Conservation (phyloP, 2,888 invertebrate genomes). For the Allygus modestus region DNA sequence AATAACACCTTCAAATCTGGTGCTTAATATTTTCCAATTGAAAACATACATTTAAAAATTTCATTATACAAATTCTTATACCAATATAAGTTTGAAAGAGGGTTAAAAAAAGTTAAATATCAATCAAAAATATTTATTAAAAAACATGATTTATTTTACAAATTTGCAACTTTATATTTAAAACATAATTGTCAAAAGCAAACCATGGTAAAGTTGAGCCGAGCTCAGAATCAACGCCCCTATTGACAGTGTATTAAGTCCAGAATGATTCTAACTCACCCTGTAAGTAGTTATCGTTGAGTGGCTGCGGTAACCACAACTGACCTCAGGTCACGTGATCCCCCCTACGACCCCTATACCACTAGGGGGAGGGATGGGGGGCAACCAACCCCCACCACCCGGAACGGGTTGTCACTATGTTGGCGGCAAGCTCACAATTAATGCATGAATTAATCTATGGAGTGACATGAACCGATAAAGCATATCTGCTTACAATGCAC, state of each 20-base stretch:
- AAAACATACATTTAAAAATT: too few relatives aligned
- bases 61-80: too few relatives aligned
- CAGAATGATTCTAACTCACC: neutral
- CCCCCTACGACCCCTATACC: neutral
- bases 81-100: too few relatives aligned
- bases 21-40: too few relatives aligned
- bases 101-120: too few relatives aligned
- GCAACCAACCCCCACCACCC: neutral
- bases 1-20: too few relatives aligned
- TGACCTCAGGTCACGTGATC: neutral
- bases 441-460: neutral
- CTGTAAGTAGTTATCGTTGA: neutral
- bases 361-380: too few relatives aligned
- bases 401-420: neutral
- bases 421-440: neutral
- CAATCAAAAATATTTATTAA: too few relatives aligned
- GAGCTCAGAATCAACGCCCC: neutral
- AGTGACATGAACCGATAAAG: neutral
- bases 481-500: neutral
- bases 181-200: too few relatives aligned
- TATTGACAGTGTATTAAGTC: neutral
- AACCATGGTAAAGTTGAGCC: too few relatives aligned
- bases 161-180: too few relatives aligned
- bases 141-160: too few relatives aligned
- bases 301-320: slow-evolving; percentile 20